phyloP scores from a whole-genome alignment of 2,797 vertebrate genomes.

The Eremophila alpestris region DNA sequence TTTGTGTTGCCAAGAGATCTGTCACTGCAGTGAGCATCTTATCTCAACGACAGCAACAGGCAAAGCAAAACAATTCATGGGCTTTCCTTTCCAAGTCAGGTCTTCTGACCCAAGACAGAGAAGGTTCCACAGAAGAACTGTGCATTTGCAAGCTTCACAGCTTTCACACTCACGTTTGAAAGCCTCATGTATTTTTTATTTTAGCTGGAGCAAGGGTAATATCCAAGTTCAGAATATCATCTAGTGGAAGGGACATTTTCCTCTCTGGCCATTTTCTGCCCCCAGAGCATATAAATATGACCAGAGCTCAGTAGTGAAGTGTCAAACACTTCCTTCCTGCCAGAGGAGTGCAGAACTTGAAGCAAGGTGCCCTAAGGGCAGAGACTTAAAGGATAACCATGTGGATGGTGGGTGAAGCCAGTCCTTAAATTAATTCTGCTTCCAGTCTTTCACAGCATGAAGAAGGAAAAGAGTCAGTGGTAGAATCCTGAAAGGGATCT shows the following conservation, averaged over 20 bases:
- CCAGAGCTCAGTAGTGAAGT: not conserved
- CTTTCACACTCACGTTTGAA: not conserved
- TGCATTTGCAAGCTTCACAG: not conserved
- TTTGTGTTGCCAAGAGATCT: not conserved
- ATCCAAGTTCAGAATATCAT: not conserved
- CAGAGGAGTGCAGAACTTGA: not conserved
- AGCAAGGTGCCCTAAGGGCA: not conserved
- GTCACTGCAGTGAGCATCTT: not conserved
- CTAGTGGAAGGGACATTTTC: not conserved
- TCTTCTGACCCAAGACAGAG: not conserved
- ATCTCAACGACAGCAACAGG: not conserved
- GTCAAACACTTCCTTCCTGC: not conserved
- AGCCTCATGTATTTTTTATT: not conserved
- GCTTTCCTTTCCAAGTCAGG: not conserved
- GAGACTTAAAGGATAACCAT: not conserved
- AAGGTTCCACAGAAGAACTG: not conserved
- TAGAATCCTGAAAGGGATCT: not conserved
- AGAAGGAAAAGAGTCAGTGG: not conserved
- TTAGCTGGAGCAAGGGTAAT: not conserved
- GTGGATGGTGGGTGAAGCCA: not conserved
- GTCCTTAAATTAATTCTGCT: not conserved
- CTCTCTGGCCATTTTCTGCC: not conserved
- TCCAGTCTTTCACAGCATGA: not conserved
- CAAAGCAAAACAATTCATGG: not conserved
- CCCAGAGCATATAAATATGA: not conserved